Evolutionary conservation across 2,888 invertebrate genomes (phyloP), one percentile per base, ranked within the genome.

Genomic region (Bugula neritina): DNA sequence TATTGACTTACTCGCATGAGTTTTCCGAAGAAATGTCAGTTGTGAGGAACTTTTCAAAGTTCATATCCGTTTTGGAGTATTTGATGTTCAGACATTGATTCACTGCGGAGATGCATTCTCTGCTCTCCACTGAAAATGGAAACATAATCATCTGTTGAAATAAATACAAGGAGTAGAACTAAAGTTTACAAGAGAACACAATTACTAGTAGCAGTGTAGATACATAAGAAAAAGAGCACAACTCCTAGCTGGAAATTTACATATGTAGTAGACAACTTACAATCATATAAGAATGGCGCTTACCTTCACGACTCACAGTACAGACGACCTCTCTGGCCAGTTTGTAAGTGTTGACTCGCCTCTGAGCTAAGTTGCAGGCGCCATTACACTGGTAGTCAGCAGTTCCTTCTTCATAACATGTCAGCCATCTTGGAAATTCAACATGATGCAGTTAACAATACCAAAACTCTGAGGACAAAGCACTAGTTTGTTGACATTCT

Each of bases 21-120:
- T 25, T 10, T 3, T 27, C 25, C 3, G 27, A 31, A n/a, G 2
- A 13, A 27, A 34, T 27, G 63, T 63, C 31, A 5, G 31, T n/a
- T 13, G 63, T 63, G 31, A 63, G 34, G 31, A 63, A 63, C 17
- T 63, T 31, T n/a, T 63, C 63, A 63, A 63, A 63, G 63, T 63
- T 63, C 63, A 63, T 63, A 31, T 63, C 29, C 10, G 63, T 63
- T 10, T 27, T 10, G 27, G 63, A 63, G 27, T 63, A 63, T 31
- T 27, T 27, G 63, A 63, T 31, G 31, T 63, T 63, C 10, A 63
- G 13, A 31, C 63, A 63, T 34, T 63, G 25, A 31, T 63, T 63
- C 10, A 63, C 29, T 2, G 63, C 63, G 29, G 10, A 13, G 10
- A n/a, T n/a, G 31, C 63, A 63, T 13, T 43, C 43, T 17, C 43